Percentiles rank a stretch among this genome's conserved stretches.
phyloP scores from a whole-genome alignment of 2,113 vertebrate genomes.

The Sceloporus tristichus region DNA sequence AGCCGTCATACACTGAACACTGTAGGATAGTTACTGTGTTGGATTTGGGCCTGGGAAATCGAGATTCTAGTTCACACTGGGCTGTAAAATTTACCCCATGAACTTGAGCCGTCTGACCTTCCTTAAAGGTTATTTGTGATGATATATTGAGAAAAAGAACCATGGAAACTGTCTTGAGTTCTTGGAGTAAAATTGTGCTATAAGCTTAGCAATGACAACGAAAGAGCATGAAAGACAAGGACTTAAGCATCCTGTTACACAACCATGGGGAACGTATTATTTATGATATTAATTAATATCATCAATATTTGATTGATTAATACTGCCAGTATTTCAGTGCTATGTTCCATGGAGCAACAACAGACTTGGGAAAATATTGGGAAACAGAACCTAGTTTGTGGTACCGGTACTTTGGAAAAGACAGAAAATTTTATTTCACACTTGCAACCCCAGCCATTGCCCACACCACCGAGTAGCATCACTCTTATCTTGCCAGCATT shows the following conservation, averaged over 20 bases:
- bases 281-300: too few species aligned
- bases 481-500: background rate
- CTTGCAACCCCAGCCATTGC: background rate
- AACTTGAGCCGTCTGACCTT: too few species aligned
- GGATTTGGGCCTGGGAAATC: background rate
- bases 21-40: background rate
- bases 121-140: background rate
- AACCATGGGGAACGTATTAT: too few species aligned
- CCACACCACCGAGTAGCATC: too few species aligned
- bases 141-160: background rate
- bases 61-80: background rate
- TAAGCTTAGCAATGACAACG: too few species aligned
- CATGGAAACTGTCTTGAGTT: background rate
- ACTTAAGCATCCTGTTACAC: too few species aligned
- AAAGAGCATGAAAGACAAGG: too few species aligned
- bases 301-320: too few species aligned
- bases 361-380: background rate
- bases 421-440: background rate
- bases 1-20: background rate
- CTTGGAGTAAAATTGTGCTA: too few species aligned
- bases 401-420: background rate
- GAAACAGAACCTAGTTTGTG: too few species aligned
- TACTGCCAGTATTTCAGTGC: too few species aligned
- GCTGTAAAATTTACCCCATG: background rate
- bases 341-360: background rate